Evolutionary conservation across 2,888 invertebrate genomes (phyloP).

Genomic region (Argyresthia goedartella): DNA sequence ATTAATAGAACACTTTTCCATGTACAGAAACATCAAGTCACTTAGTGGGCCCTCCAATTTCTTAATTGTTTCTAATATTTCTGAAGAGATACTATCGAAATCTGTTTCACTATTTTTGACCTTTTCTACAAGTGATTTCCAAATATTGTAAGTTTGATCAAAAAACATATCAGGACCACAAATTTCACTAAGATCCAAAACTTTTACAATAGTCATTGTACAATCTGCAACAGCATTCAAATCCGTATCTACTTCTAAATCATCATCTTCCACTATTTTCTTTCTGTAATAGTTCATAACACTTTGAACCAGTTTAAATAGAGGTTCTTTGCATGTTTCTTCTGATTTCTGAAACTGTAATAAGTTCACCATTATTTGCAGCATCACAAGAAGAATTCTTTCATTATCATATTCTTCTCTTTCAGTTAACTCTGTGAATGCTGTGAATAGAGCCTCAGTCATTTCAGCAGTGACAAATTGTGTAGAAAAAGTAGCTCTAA

Average conservation of each 20-base stretch:
- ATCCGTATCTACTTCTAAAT: constrained; percentile 3
- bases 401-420: constrained; percentile 41
- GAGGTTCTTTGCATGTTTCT: constrained; percentile 31
- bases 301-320: constrained; percentile 33
- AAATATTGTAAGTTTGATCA: constrained; percentile 39
- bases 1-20: constrained; percentile 37
- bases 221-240: constrained; percentile 36
- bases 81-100: constrained; percentile 31
- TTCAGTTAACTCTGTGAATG: constrained; percentile 37
- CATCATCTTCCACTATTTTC: constrained; percentile 27
- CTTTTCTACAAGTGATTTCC: constrained; percentile 34
- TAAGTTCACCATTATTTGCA: constrained; percentile 45
- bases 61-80: constrained; percentile 31
- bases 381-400: constrained; percentile 39
- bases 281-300: constrained; percentile 45
- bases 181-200: constrained; percentile 27
- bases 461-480: constrained; percentile 44
- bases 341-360: constrained; percentile 44
- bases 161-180: constrained; percentile 38
- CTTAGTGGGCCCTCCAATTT: constrained; percentile 37
- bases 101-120: constrained; percentile 30
- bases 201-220: constrained; percentile 32
- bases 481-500: constrained; percentile 34
- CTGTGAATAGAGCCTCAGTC: constrained; percentile 34
- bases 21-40: constrained; percentile 35